Evolutionary conservation across 2,113 vertebrate genomes (phyloP).

Genomic region (Tautogolabrus adspersus): DNA sequence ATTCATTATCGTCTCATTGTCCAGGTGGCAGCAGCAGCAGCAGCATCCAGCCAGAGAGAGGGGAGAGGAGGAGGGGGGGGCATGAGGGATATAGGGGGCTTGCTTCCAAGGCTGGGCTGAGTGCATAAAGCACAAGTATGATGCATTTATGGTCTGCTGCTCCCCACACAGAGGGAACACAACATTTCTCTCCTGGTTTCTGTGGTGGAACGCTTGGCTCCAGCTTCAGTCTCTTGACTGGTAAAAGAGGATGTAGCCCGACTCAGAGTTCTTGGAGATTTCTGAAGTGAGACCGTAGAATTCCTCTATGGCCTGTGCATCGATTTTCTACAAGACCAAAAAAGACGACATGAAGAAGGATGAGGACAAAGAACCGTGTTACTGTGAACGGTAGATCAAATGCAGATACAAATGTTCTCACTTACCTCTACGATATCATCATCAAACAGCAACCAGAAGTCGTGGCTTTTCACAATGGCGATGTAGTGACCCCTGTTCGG

Average conservation of each 20-base stretch:
- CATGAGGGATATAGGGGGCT: constrained; percentile 9
- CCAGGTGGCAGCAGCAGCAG: constrained; percentile 55
- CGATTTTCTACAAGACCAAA: constrained; percentile 89
- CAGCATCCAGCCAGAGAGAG: constrained; percentile 52
- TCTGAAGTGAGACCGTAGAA: constrained; percentile 98
- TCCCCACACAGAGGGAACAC: constrained; percentile 32
- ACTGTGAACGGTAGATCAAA: neutral
- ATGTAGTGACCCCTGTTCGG: constrained; percentile 98
- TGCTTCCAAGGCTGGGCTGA: constrained; percentile 62
- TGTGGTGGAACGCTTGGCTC: constrained; percentile 37
- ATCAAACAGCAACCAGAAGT: constrained; percentile 98
- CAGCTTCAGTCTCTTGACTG: constrained; percentile 94
- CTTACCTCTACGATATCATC: constrained; percentile 98
- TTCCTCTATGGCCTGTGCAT: constrained; percentile 98
- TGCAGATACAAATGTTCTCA: neutral
- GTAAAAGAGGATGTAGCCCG: constrained; percentile 99
- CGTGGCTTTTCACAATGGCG: constrained; percentile 97
- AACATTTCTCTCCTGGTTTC: constrained; percentile 54
- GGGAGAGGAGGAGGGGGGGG: constrained; percentile 21
- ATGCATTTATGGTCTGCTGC: constrained; percentile 46
- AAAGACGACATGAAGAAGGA: constrained; percentile 14
- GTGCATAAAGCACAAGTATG: constrained; percentile 69
- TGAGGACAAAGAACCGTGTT: neutral
- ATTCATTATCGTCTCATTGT: constrained; percentile 70
- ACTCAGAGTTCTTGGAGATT: constrained; percentile 99